Conservation (phyloP, 2,113 vertebrate genomes). For the Aspidoscelis tigris region DNA sequence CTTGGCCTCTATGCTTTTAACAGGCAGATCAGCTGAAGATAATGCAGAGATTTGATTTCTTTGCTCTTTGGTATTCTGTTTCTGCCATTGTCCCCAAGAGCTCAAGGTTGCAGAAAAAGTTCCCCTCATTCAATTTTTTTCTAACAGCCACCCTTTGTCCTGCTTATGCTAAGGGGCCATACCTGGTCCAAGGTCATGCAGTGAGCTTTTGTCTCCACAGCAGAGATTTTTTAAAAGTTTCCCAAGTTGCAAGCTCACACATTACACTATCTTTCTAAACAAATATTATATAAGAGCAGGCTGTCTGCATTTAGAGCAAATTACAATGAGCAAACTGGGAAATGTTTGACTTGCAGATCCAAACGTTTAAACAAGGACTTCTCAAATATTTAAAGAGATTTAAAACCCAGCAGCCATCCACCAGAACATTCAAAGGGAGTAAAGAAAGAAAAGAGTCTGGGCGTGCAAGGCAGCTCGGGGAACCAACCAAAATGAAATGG, state of each 20-base stretch:
- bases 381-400: conserved; percentile 22
- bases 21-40: background rate
- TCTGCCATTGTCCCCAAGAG: background rate
- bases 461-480: background rate
- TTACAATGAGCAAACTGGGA: background rate
- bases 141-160: background rate
- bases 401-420: background rate
- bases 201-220: background rate
- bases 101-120: too few relatives aligned
- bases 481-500: background rate
- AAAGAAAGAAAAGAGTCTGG: background rate
- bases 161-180: background rate
- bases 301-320: too few relatives aligned
- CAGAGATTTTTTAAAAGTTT: background rate
- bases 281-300: background rate
- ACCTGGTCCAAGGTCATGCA: background rate
- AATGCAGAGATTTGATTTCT: background rate
- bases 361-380: background rate
- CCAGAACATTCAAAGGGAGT: background rate
- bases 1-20: too few relatives aligned
- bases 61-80: too few relatives aligned
- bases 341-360: background rate
- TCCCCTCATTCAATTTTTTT: background rate
- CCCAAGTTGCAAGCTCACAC: background rate
- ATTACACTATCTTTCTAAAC: background rate